Evolutionary conservation across 2,113 vertebrate genomes (phyloP).

Genomic region (Notothenia rossii): DNA sequence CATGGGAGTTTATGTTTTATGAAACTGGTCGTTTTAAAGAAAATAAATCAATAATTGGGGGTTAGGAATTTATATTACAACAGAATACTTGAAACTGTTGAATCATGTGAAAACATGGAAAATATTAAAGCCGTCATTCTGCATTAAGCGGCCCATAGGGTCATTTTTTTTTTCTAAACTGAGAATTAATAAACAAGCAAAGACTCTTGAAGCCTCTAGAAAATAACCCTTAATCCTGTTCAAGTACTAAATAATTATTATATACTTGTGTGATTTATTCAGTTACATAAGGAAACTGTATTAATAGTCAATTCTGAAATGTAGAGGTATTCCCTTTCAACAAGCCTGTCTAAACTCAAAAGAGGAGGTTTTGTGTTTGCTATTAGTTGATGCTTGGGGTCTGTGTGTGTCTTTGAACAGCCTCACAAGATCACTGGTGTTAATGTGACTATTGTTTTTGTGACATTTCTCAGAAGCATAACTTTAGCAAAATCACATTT

Average conservation of each 20-base stretch:
- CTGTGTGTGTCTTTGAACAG: not conserved
- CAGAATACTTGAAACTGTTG: not conserved
- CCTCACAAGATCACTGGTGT: conserved; percentile 19
- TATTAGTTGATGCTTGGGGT: not conserved
- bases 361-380: not conserved
- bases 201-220: not conserved
- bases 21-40: not conserved
- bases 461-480: conserved; percentile 62
- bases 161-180: too few relatives aligned
- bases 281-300: not conserved
- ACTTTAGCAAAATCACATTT: conserved; percentile 52
- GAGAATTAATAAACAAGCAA: not conserved
- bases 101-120: not conserved
- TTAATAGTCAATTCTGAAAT: not conserved
- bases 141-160: too few relatives aligned
- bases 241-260: not conserved
- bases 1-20: not conserved
- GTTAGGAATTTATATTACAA: not conserved
- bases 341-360: not conserved
- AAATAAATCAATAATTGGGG: not conserved
- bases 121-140: too few relatives aligned
- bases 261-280: not conserved
- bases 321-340: not conserved
- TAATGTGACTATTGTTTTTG: conserved; percentile 30
- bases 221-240: not conserved